A percentile compares a stretch with the other conserved stretches of the same genome.
Evolutionary conservation across 2,888 invertebrate genomes (phyloP).

Genomic region (Pocota personata): DNA sequence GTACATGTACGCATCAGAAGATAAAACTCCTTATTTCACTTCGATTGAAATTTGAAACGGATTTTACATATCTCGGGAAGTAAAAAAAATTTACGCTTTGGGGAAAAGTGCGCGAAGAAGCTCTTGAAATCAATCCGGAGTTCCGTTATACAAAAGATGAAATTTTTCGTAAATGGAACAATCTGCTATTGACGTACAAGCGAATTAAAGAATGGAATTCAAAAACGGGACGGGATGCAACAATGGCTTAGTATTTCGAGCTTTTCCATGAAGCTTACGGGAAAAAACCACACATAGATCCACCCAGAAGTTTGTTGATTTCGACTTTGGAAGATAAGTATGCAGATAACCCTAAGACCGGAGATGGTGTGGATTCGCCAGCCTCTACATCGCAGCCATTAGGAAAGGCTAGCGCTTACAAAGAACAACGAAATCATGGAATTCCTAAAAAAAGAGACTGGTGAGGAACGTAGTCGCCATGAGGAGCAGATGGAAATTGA

Average conservation of each 20-base stretch:
- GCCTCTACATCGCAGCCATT: too few species aligned
- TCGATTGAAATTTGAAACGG: not conserved
- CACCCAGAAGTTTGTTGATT: not conserved
- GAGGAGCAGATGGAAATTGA: too few species aligned
- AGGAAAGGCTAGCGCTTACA: too few species aligned
- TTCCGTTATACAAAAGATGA: not conserved
- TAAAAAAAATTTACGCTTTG: not conserved
- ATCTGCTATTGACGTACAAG: not conserved
- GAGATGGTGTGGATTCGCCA: too few species aligned
- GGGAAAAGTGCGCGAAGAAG: not conserved
- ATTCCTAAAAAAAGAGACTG: too few species aligned
- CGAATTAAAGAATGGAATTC: not conserved
- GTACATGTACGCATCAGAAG: not conserved
- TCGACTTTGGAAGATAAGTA: not conserved
- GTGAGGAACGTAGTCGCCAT: too few species aligned
- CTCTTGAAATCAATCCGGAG: not conserved
- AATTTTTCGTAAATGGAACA: not conserved
- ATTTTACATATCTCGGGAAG: not conserved
- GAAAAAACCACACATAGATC: not conserved
- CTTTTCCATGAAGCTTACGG: not conserved
- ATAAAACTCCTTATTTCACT: not conserved
- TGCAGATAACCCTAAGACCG: too few species aligned
- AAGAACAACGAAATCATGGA: too few species aligned
- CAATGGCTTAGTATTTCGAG: not conserved
- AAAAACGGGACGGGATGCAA: not conserved